phyloP scores from a whole-genome alignment of 1,140 invertebrate genomes.

The Bombus confusus region DNA sequence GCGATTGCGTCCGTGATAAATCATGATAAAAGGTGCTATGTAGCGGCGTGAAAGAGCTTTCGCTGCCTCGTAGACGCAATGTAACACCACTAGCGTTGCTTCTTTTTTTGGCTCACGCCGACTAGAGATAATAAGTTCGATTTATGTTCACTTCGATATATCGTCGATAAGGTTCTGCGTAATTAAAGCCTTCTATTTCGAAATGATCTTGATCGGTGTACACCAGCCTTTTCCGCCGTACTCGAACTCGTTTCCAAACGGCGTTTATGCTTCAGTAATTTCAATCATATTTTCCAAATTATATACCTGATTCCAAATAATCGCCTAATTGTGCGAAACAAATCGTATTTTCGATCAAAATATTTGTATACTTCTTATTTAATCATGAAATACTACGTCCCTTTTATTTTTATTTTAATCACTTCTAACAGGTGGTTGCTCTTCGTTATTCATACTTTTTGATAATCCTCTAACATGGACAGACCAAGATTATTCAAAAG shows the following conservation, averaged over 20 bases:
- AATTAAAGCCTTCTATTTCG: slow-evolving; percentile 22
- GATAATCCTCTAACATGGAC: not conserved
- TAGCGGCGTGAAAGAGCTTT: slow-evolving; percentile 10
- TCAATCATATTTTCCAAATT: not conserved
- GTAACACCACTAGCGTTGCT: not conserved
- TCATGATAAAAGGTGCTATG: slow-evolving; percentile 55
- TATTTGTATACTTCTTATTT: not conserved
- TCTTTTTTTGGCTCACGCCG: slow-evolving; percentile 7
- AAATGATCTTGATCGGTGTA: not conserved
- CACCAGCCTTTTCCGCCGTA: not conserved
- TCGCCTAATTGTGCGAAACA: not conserved
- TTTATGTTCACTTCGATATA: slow-evolving; percentile 14
- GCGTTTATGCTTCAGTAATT: not conserved
- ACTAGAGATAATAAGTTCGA: slow-evolving; percentile 47
- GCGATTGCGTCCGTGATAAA: slow-evolving; percentile 52
- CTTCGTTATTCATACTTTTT: not conserved
- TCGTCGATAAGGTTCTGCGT: slow-evolving; percentile 24
- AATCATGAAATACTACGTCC: too few species aligned
- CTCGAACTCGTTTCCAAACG: not conserved
- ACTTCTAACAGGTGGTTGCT: not conserved
- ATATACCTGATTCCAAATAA: not conserved
- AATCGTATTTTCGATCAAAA: not conserved
- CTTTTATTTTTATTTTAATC: not conserved
- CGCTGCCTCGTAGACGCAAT: slow-evolving; percentile 10
- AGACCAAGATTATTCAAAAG: not conserved